Base-by-base conservation (phyloP, 2,113 vertebrate species). In the Archilochus colubris region DNA sequence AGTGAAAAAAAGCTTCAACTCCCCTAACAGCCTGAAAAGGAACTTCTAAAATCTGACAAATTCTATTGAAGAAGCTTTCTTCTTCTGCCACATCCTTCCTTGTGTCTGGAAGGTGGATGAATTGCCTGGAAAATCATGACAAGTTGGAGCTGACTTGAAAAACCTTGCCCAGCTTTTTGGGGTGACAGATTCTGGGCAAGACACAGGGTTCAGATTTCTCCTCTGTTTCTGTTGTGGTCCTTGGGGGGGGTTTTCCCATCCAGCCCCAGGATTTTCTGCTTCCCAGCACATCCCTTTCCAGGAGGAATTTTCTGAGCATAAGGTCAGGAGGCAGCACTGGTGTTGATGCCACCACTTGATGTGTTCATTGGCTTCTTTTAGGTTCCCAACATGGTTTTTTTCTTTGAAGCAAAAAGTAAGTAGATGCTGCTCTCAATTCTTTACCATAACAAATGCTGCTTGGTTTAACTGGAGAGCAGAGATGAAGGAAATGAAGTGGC, bases 1-100 rank as follows among this genome's bases (percentile, higher is more conserved):
- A 88, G 82, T 92, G 88, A 87, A 83, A 96, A 94, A 87, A 85
- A 96, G 33, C 36, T 82, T 93, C 63, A 93, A 82, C 27, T 89
- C 44, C 76, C 64, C 55, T 72, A 87, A 25, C 4, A 66, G 63
- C 24, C 1, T 76, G 61, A 46, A 84, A 46, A 63, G 15, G 16
- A 23, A 55, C 31, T 46, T 66, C 88, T 91, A 51, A 78, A 69
- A 22, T 48, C 28, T 50, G 21, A 93, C 81, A 40, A 67, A 23
- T 83, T 67, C 14, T 3, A 9, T 9, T 2, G 5, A 58, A 46
- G n/a, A 53, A 72, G 21, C n/a, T 91, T 31, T 73, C 86, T 89
- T 58, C 66, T 36, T 88, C 74, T 93, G 59, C 89, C 79, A 24
- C 14, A 8, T 81, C 21, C 23, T 76, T 20, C 69, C 69, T 88